Evolutionary conservation across 2,113 vertebrate species (phyloP), one percentile per base, ranked within the genome.

Genomic region (Clinocottus analis): DNA sequence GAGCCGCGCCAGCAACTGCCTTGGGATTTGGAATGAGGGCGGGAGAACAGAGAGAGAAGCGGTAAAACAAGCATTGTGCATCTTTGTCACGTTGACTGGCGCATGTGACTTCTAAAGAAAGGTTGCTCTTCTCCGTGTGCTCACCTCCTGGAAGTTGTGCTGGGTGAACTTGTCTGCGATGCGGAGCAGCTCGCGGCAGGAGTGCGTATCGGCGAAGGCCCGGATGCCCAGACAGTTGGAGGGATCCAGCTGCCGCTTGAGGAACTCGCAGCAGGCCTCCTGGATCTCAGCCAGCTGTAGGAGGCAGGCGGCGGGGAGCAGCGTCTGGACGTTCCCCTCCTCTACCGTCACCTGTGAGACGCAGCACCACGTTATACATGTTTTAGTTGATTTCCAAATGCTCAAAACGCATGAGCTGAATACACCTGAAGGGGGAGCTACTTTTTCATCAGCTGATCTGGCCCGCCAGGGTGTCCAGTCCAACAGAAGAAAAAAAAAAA

Each of bases 81-180:
- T 55, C 12, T 29, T 53, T 74, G 23, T 7, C n/a, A 37, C 13
- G 41, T 27, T 9, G 1, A 25, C 19, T 53, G 8, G 7, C 4
- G 12, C 13, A 13, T 19, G 12, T 37, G 10, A n/a, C 43, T 8
- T 35, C 14, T n/a, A 43, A 12, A 2, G 10, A 14, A 43, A 7
- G 53, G 31, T 1, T 37, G 13, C 13, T 17, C 43, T 61, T 8
- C 14, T 56, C 23, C 7, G 31, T 11, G 7, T 19, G 51, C 77
- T 79, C 47, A 93, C 98, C 97, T 99, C 98, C 84, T 99, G 98
- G 85, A 99, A 99, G 88, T 99, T 99, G 92, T 99, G 98, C 72
- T 99, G 98, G 0, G 98, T 99, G 92, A 99, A 99, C 85, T 99
- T 99, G 94, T 99, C 98, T 6, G 98, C 98, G 43, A 99, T 99